phyloP scores from a whole-genome alignment of 2,113 vertebrate species.

The Catharus bicknelli region DNA sequence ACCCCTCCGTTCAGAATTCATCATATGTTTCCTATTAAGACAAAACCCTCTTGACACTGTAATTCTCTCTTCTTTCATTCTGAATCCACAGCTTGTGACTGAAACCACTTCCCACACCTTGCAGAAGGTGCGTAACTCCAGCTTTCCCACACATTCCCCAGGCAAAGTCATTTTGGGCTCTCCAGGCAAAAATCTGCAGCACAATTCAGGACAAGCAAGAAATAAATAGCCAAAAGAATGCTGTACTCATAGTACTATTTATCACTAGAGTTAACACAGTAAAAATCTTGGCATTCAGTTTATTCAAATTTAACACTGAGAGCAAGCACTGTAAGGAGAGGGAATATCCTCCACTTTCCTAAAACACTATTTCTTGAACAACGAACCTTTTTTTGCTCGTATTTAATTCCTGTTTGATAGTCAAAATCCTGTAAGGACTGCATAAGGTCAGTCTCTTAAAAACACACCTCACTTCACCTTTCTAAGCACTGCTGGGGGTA shows the following conservation, averaged over 20 bases:
- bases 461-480: not conserved
- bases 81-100: slow-evolving; percentile 16
- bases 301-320: not conserved
- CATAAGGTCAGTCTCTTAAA: not conserved
- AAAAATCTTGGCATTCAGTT: not conserved
- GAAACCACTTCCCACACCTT: slow-evolving; percentile 52
- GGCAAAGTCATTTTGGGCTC: slow-evolving; percentile 21
- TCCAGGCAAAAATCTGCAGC: slow-evolving; percentile 20
- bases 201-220: not conserved
- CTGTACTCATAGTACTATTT: not conserved
- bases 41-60: not conserved
- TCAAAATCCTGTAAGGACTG: not conserved
- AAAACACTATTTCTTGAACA: not conserved
- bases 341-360: not conserved
- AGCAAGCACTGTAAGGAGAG: not conserved
- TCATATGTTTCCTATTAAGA: not conserved
- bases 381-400: not conserved
- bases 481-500: not conserved
- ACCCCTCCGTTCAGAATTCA: not conserved
- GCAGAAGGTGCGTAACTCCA: slow-evolving; percentile 44
- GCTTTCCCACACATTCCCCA: not conserved
- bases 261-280: not conserved
- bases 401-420: not conserved
- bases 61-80: not conserved
- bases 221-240: slow-evolving; percentile 1